Evolutionary conservation across 2,888 invertebrate species (phyloP).

Genomic region (Apamea crenata): DNA sequence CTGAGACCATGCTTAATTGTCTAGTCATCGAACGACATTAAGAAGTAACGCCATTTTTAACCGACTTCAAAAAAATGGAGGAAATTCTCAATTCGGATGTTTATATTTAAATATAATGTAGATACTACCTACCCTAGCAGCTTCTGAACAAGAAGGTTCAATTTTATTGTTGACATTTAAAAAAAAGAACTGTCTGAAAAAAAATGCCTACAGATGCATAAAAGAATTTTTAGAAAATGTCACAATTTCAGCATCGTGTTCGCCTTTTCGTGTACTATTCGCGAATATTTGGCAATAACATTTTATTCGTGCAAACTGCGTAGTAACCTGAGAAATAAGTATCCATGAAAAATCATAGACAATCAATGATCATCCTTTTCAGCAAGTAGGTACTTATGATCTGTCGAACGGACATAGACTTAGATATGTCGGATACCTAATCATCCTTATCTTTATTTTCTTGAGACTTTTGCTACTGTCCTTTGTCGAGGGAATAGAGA

Average conservation of each 20-base stretch:
- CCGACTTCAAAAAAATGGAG: too few relatives aligned
- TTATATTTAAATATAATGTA: neutral
- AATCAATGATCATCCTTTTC: constrained; percentile 8
- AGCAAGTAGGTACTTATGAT: neutral
- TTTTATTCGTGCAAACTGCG: neutral
- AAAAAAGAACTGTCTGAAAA: neutral
- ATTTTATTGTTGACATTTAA: too few relatives aligned
- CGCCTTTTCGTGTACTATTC: neutral
- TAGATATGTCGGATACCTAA: neutral
- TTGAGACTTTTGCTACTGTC: too few relatives aligned
- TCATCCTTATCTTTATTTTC: neutral
- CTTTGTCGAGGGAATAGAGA: too few relatives aligned
- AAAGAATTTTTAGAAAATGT: neutral
- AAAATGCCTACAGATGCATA: neutral
- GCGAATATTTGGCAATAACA: neutral
- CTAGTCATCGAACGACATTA: neutral
- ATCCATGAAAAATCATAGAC: neutral
- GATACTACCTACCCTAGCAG: neutral
- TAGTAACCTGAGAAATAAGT: constrained; percentile 3
- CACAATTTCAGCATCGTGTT: neutral
- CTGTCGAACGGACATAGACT: neutral
- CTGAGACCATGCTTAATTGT: neutral
- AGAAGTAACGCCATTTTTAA: neutral
- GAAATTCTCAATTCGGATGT: too few relatives aligned
- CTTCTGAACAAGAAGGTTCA: neutral